Percentiles rank a stretch among this genome's conserved stretches.
Evolutionary conservation across 2,888 invertebrate species (phyloP).

Genomic region (Eristalinus sepulchralis): DNA sequence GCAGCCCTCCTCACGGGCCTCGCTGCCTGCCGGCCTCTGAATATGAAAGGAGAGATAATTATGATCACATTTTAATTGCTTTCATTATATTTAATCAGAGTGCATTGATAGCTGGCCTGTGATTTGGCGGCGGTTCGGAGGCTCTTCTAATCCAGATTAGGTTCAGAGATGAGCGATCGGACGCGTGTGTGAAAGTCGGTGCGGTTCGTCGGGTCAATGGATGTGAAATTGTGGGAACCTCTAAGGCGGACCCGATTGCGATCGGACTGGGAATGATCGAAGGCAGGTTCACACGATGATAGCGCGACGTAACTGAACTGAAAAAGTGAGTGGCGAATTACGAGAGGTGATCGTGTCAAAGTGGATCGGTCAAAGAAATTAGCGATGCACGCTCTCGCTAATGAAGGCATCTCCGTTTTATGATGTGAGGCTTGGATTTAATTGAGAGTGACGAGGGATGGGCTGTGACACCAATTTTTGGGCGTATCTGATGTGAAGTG

Average conservation of each 20-base stretch:
- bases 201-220: background rate
- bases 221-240: background rate
- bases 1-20: background rate
- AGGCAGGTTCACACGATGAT: background rate
- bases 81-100: slow-evolving; percentile 29
- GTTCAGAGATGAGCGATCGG: background rate
- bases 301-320: background rate
- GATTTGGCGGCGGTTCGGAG: slow-evolving; percentile 5
- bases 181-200: background rate
- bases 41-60: slow-evolving; percentile 38
- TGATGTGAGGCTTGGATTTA: background rate
- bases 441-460: no score
- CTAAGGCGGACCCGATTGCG: background rate
- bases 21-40: background rate
- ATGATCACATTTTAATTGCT: slow-evolving; percentile 54
- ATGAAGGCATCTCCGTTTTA: background rate
- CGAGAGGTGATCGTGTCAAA: background rate
- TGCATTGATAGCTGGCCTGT: slow-evolving; percentile 23
- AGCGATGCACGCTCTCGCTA: background rate
- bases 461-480: no score
- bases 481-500: no score
- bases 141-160: background rate
- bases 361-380: background rate
- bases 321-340: background rate
- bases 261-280: background rate